Conservation (phyloP, 2,888 invertebrate species). For the Ormyrus thymus region DNA sequence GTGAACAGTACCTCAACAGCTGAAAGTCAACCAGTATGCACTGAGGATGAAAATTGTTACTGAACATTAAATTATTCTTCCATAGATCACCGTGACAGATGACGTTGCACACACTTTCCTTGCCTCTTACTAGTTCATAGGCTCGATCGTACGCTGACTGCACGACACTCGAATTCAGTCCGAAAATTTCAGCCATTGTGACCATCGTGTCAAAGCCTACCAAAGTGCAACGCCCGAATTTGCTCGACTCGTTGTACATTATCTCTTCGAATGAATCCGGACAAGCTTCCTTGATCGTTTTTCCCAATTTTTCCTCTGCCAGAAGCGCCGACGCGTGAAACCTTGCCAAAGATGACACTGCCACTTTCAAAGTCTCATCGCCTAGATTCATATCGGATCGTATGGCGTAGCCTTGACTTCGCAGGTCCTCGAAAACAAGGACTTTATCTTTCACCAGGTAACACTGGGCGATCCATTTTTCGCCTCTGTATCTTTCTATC, state of each 20-base stretch:
- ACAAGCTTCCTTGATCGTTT: slow-evolving; percentile 4
- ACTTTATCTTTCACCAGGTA: slow-evolving; percentile 66
- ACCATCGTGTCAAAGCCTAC: slow-evolving; percentile 6
- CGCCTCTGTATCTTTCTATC: neutral
- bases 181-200: slow-evolving; percentile 4
- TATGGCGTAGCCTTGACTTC: slow-evolving; percentile 64
- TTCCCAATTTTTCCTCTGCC: slow-evolving; percentile 58
- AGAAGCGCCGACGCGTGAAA: slow-evolving; percentile 66
- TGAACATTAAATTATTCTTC: slow-evolving; percentile 35
- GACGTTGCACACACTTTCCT: slow-evolving; percentile 69
- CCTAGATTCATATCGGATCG: slow-evolving; percentile 46
- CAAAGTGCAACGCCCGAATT: neutral
- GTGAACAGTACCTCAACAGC: slow-evolving; percentile 27
- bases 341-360: slow-evolving; percentile 63
- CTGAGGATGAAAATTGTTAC: neutral
- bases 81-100: slow-evolving; percentile 37
- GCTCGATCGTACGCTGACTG: slow-evolving; percentile 62
- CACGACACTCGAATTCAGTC: slow-evolving; percentile 26
- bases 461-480: slow-evolving; percentile 67
- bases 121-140: slow-evolving; percentile 80
- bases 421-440: slow-evolving; percentile 74
- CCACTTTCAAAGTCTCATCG: slow-evolving; percentile 51
- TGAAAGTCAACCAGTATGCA: slow-evolving; percentile 44
- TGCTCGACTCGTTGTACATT: neutral
- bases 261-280: slow-evolving; percentile 31